Evolutionary conservation across 1,140 invertebrate genomes (phyloP), one percentile per base, ranked within the genome.

Genomic region (Procambarus clarkii): DNA sequence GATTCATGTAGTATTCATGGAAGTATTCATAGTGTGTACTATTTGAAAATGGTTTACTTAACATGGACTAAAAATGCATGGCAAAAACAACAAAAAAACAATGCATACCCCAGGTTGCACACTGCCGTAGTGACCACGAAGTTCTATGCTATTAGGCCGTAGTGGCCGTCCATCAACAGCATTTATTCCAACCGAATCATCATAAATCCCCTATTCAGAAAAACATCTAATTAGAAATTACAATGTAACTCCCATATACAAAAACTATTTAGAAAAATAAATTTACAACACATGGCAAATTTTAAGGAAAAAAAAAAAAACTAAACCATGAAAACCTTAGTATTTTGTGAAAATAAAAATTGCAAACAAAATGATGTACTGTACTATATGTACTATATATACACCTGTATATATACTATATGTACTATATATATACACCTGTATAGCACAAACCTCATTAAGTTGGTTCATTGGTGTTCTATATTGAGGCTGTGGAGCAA

Each of bases 61-160:
- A 13, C 4, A 64, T 64, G 60, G 60, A 21, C 2, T 18, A 18
- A 64, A 64, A 64, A 64, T 58, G 13, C 34, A 34, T 34, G 34
- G 34, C 34, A 34, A 34, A 13, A 54, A 54, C 13, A 54, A 64
- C 18, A 21, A 64, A 11, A 64, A 64, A 64, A 64, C 21, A 24
- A 9, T 54, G 13, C 69, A 46, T 85, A 91, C 89, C 89, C 50
- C 77, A 79, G 89, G 11, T 60, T 91, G 83, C 48, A 82, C 54
- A 69, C 86, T 91, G 44, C 95, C 95, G 94, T 97, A 97, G 93
- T 95, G 96, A 86, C 96, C 94, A 92, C 96, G 95, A 58, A 97
- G 94, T 94, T 97, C 97, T 90, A 97, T 97, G 76, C 97, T 97
- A 94, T 96, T 97, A 9, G 97, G 97, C 93, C 97, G 95, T 3